Evolutionary conservation across 64 coral and sea anemone genomes (phyloP).

Genomic region (Montipora cactus): DNA sequence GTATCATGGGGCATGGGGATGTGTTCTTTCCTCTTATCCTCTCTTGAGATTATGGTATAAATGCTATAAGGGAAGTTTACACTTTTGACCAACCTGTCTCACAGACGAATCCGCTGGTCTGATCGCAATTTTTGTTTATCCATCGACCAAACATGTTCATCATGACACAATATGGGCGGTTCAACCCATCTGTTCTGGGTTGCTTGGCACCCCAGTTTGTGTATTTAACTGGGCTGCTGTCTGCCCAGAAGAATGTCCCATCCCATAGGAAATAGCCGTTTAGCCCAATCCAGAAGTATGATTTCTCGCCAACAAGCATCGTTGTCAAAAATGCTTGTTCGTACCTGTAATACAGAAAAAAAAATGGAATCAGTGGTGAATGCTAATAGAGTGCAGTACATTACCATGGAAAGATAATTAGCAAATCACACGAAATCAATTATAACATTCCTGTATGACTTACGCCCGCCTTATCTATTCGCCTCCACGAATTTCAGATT

Average conservation of each 20-base stretch:
- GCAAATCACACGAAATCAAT: no score
- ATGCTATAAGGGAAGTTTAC: background rate
- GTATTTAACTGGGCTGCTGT: conserved; percentile 58
- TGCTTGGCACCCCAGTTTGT: conserved; percentile 88
- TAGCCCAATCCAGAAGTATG: conserved; percentile 86
- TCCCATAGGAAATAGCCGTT: conserved; percentile 84
- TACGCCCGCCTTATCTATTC: no score
- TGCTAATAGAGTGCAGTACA: no score
- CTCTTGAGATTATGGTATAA: no score
- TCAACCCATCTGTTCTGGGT: conserved; percentile 15
- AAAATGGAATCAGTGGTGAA: background rate
- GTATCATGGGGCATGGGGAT: no score
- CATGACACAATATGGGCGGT: conserved; percentile 65
- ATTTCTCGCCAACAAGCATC: conserved; percentile 25
- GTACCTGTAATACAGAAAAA: conserved; percentile 54
- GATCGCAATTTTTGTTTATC: conserved; percentile 44
- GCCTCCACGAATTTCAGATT: no score
- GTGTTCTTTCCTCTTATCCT: no score
- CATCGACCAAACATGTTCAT: conserved; percentile 72
- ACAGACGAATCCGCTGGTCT: conserved; percentile 73
- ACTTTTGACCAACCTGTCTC: conserved; percentile 71
- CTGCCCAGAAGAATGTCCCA: conserved; percentile 68
- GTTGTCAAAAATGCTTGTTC: conserved; percentile 90
- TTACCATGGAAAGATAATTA: no score
- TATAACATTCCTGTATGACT: no score